Evolutionary conservation across 2,797 vertebrate species (phyloP).

Genomic region (Stomatorhinus walkeri): DNA sequence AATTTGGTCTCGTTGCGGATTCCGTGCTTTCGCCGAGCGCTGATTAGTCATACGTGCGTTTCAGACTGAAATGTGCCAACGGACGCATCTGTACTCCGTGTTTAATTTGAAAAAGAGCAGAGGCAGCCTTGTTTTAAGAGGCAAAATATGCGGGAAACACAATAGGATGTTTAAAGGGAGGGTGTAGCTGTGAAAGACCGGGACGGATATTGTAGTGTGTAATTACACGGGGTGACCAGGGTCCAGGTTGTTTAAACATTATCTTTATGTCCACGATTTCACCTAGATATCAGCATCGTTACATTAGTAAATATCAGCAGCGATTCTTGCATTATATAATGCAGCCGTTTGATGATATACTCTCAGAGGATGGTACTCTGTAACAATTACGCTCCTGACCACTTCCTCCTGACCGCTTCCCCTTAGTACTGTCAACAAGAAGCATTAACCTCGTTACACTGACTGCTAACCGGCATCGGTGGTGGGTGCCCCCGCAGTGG

Average conservation of each 20-base stretch:
- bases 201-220: neutral
- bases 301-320: neutral
- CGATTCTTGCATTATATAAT: neutral
- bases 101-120: neutral
- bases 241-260: conserved; percentile 3
- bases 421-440: neutral
- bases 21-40: neutral
- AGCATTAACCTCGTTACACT: neutral
- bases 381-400: neutral
- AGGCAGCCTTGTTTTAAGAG: neutral
- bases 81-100: neutral
- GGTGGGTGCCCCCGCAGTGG: neutral
- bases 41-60: neutral
- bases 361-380: neutral
- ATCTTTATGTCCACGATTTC: neutral
- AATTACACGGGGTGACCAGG: neutral
- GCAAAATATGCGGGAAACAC: neutral
- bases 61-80: conserved; percentile 2
- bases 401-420: neutral
- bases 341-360: neutral
- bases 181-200: neutral
- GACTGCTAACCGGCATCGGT: neutral
- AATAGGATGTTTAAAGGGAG: neutral
- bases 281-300: neutral
- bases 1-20: neutral